These are phyloP conservation scores for Chionoecetes opilio DNA, from an alignment of 1,140 invertebrate species.

Conservation along the genomic window DNA sequence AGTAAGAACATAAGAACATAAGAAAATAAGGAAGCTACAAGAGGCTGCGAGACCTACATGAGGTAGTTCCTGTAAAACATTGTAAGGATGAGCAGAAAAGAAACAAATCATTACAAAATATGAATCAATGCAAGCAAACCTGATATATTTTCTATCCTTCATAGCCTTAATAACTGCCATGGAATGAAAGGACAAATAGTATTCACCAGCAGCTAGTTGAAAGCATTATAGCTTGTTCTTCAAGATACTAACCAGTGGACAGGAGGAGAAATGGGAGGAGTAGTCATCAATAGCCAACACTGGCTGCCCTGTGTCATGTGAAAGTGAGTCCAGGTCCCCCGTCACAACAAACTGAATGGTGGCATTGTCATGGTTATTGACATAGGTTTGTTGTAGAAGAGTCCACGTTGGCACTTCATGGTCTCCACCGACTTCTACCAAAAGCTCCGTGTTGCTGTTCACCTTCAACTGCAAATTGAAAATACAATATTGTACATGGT, in stretches of 20 bases:
- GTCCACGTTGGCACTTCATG: conserved; percentile 41
- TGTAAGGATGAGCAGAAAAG: too few relatives aligned
- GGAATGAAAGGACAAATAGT: background rate
- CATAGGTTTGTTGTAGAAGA: conserved; percentile 64
- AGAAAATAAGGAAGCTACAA: too few relatives aligned
- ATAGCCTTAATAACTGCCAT: background rate
- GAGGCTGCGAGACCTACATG: too few relatives aligned
- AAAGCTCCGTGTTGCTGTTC: background rate
- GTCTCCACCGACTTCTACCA: conserved; percentile 46
- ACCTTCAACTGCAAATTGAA: conserved; percentile 33
- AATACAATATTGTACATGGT: background rate
- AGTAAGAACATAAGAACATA: background rate
- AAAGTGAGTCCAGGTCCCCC: conserved; percentile 40
- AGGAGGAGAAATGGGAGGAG: conserved; percentile 48
- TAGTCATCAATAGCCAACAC: conserved; percentile 65
- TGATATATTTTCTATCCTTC: too few relatives aligned
- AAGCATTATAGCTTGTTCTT: background rate
- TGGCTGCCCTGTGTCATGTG: background rate
- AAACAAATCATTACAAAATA: background rate
- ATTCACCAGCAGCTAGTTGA: background rate
- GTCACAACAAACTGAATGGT: conserved; percentile 48
- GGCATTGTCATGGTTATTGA: background rate
- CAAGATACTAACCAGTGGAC: conserved; percentile 50
- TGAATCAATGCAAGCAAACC: background rate
- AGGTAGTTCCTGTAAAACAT: too few relatives aligned